These are phyloP conservation scores for Gobio occitaniae DNA, from an alignment of 2,797 vertebrate species.

Conservation along the genomic window DNA sequence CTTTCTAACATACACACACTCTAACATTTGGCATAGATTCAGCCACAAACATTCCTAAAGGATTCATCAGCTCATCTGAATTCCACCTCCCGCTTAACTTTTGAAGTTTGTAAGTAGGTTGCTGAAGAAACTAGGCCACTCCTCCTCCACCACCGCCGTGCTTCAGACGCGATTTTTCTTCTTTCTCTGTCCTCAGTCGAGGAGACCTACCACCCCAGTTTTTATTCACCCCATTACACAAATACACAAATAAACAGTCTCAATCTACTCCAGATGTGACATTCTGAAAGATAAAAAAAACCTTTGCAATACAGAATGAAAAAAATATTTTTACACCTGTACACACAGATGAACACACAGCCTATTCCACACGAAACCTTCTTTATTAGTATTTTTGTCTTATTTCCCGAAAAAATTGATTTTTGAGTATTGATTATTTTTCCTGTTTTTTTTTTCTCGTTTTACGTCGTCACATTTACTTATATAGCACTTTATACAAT, in stretches of 20 bases:
- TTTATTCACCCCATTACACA: slow-evolving; percentile 52
- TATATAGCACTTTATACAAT: background rate
- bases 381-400: background rate
- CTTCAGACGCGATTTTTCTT: slow-evolving; percentile 53
- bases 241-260: slow-evolving; percentile 52
- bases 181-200: slow-evolving; percentile 52
- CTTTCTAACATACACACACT: slow-evolving; percentile 28
- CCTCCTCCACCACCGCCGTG: slow-evolving; percentile 55
- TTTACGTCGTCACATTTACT: background rate
- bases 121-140: slow-evolving; percentile 64
- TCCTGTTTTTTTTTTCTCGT: background rate
- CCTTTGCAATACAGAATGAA: background rate
- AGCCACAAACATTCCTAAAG: slow-evolving; percentile 61
- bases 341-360: background rate
- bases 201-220: slow-evolving; percentile 56
- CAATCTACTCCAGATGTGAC: slow-evolving; percentile 29
- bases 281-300: slow-evolving; percentile 35
- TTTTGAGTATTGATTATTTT: too few species aligned
- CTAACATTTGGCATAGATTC: slow-evolving; percentile 61
- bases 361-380: background rate
- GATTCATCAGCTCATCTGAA: slow-evolving; percentile 62
- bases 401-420: background rate
- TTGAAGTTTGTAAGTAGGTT: slow-evolving; percentile 67
- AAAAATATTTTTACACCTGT: background rate
- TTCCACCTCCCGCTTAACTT: slow-evolving; percentile 60